Percentiles rank a stretch among this genome's conserved stretches.
phyloP scores from a whole-genome alignment of 2,113 vertebrate genomes.

The Microtus richardsoni region DNA sequence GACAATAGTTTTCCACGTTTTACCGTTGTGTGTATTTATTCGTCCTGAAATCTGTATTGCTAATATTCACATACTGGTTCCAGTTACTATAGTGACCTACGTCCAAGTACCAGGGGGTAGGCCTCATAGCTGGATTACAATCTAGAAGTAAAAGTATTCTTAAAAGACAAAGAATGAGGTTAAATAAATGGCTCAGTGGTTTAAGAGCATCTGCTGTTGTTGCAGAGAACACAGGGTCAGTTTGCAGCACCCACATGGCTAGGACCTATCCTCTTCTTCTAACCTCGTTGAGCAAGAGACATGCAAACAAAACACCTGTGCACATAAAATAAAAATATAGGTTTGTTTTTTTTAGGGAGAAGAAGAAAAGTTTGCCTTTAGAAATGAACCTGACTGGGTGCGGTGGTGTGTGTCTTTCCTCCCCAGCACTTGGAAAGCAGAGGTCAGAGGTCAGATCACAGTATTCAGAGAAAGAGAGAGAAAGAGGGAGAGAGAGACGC shows the following conservation, averaged over 20 bases:
- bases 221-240: neutral
- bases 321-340: neutral
- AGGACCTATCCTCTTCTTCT: neutral
- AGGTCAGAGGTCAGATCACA: no score
- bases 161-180: neutral
- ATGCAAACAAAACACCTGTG: neutral
- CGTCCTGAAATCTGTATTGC: neutral
- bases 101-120: neutral
- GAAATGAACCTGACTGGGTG: neutral
- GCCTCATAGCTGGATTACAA: neutral
- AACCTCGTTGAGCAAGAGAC: neutral
- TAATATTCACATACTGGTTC: conserved; percentile 31
- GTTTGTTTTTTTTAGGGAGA: neutral
- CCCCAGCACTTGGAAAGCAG: neutral
- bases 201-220: neutral
- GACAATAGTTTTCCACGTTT: neutral
- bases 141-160: neutral
- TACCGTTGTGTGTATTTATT: neutral
- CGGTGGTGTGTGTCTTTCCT: neutral
- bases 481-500: no score
- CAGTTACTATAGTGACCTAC: neutral
- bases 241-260: neutral
- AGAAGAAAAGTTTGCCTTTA: neutral
- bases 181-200: neutral
- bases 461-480: neutral